Evolutionary conservation across 2,113 vertebrate species (phyloP).

Genomic region (Apodemus speciosus): DNA sequence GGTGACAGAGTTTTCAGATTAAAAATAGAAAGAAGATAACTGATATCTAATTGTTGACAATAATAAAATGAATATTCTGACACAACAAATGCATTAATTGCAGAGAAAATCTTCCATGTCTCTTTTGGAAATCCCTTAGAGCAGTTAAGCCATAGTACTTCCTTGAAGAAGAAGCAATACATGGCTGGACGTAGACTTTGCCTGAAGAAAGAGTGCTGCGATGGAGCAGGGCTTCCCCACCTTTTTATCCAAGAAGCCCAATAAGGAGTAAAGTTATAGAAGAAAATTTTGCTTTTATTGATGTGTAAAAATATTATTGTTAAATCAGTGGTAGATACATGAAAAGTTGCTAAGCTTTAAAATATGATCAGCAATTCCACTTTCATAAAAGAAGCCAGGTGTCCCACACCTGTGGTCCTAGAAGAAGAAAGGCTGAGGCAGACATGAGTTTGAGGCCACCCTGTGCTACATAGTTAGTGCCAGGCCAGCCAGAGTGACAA

Average conservation of each 20-base stretch:
- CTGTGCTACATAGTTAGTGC: neutral
- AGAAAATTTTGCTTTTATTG: neutral
- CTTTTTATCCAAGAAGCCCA: neutral
- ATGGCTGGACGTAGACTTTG: neutral
- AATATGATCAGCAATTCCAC: neutral
- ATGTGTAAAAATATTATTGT: neutral
- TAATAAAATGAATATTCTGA: conserved; percentile 37
- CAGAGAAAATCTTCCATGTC: neutral
- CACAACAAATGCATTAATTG: conserved; percentile 6
- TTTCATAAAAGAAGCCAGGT: neutral
- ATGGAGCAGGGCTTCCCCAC: neutral
- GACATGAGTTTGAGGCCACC: neutral
- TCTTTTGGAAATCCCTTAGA: conserved; percentile 6
- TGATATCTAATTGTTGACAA: conserved; percentile 1
- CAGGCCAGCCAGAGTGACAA: neutral
- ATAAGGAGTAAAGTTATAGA: neutral
- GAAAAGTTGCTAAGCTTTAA: neutral
- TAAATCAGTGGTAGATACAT: neutral
- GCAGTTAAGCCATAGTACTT: conserved; percentile 26
- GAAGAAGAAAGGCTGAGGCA: neutral
- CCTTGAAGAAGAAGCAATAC: neutral
- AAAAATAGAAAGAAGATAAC: conserved; percentile 33
- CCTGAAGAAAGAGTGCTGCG: neutral
- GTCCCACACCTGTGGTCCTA: neutral
- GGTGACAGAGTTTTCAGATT: neutral